A percentile compares a stretch with the other conserved stretches of the same genome.
phyloP scores from a whole-genome alignment of 2,797 vertebrate genomes.

The Percopsis omiscomaycus region DNA sequence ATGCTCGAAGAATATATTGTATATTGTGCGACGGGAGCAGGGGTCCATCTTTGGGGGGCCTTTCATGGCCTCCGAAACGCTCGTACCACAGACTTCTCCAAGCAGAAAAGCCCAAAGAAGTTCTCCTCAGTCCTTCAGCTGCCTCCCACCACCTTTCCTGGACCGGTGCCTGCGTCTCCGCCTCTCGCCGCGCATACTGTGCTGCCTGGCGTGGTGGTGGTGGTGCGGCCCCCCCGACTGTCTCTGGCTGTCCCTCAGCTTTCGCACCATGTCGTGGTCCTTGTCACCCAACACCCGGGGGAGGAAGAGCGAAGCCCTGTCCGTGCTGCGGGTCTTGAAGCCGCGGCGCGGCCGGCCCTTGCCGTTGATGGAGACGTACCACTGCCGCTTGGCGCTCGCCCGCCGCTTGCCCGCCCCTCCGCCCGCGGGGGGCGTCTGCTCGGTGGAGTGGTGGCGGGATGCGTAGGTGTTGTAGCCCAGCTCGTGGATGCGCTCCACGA shows the following conservation, averaged over 20 bases:
- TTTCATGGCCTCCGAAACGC: background rate
- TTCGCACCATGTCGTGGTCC: slow-evolving; percentile 90
- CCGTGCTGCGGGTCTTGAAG: slow-evolving; percentile 92
- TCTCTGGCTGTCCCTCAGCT: slow-evolving; percentile 73
- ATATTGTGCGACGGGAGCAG: slow-evolving; percentile 2
- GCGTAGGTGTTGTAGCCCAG: slow-evolving; percentile 96
- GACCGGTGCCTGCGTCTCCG: slow-evolving; percentile 70
- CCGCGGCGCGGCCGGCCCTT: slow-evolving; percentile 94
- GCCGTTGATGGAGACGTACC: slow-evolving; percentile 95
- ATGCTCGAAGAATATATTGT: too few relatives aligned
- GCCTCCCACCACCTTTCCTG: slow-evolving; percentile 37
- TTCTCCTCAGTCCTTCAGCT: slow-evolving; percentile 36
- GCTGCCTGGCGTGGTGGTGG: slow-evolving; percentile 38
- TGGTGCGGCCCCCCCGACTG: slow-evolving; percentile 4
- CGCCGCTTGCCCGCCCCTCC: slow-evolving; percentile 67
- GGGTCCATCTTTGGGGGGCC: slow-evolving; percentile 1
- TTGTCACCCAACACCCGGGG: slow-evolving; percentile 91
- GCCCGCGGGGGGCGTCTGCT: slow-evolving; percentile 65
- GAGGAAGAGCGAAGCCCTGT: slow-evolving; percentile 95
- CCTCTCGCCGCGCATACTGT: slow-evolving; percentile 52
- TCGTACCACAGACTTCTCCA: too few relatives aligned
- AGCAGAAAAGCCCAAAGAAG: too few relatives aligned
- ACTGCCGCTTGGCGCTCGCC: slow-evolving; percentile 85
- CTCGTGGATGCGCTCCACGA: slow-evolving; percentile 95
- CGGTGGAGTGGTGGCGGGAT: slow-evolving; percentile 85